Percentiles rank a stretch among this genome's conserved stretches.
phyloP scores from a whole-genome alignment of 2,113 vertebrate species.

The Calyptomena viridis region DNA sequence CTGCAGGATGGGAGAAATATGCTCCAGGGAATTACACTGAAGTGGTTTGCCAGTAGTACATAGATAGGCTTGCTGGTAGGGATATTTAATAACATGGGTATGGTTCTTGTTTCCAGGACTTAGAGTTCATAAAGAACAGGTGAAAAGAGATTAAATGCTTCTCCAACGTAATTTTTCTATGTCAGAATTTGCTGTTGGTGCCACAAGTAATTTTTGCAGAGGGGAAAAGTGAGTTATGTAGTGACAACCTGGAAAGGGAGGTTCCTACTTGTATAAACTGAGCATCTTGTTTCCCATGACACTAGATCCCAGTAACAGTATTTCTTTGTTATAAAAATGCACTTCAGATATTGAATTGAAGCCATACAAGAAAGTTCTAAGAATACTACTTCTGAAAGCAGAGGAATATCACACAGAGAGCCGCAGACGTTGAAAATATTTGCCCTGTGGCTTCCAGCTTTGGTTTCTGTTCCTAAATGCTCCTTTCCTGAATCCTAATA shows the following conservation, averaged over 20 bases:
- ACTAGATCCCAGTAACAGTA: neutral
- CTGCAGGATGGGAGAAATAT: neutral
- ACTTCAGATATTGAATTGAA: conserved; percentile 18
- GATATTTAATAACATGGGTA: conserved; percentile 16
- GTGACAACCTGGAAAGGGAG: neutral
- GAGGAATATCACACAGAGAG: neutral
- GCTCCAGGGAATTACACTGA: neutral
- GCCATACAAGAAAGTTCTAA: neutral
- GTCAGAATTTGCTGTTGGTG: conserved; percentile 36
- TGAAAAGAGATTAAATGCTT: conserved; percentile 29
- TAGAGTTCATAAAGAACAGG: conserved; percentile 41
- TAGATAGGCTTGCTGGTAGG: neutral
- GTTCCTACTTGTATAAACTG: neutral
- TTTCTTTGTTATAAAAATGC: conserved; percentile 27
- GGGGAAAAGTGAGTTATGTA: neutral
- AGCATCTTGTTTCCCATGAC: conserved; percentile 21
- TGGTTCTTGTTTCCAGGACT: conserved; percentile 33
- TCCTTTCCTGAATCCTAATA: conserved; percentile 8
- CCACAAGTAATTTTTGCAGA: conserved; percentile 39
- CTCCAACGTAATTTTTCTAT: neutral
- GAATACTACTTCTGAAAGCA: neutral
- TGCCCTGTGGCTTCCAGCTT: conserved; percentile 16
- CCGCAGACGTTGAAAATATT: conserved; percentile 8
- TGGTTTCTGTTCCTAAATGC: conserved; percentile 5
- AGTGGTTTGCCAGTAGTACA: neutral